Evolutionary conservation across 2,888 invertebrate genomes (phyloP).

Genomic region (Hirtodrosophila trivittata): DNA sequence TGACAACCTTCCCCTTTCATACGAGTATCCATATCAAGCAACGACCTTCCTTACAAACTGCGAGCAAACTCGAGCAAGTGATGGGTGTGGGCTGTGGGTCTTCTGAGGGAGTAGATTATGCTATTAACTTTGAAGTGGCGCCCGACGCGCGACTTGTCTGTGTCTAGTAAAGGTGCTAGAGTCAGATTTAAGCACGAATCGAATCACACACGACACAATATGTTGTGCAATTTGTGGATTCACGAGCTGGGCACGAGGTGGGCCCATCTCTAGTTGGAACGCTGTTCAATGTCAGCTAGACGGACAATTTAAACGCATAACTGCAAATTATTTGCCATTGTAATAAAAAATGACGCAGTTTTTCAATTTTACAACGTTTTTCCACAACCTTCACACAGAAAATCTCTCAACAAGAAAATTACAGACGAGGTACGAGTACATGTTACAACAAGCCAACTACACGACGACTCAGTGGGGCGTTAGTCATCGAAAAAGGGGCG

Average conservation of each 20-base stretch:
- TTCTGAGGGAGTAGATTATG: too few species aligned
- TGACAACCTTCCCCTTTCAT: constrained; percentile 1
- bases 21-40: constrained; percentile 35
- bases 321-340: constrained; percentile 78
- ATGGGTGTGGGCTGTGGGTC: constrained; percentile 34
- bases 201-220: neutral
- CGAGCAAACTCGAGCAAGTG: constrained; percentile 26
- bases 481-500: constrained; percentile 31
- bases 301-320: constrained; percentile 60
- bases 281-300: constrained; percentile 60
- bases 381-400: constrained; percentile 81
- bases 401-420: constrained; percentile 83
- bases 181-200: too few species aligned
- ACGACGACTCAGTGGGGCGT: constrained; percentile 28
- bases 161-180: too few species aligned
- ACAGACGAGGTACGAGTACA: constrained; percentile 36
- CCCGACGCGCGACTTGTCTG: constrained; percentile 1
- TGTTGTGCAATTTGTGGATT: neutral
- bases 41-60: constrained; percentile 12
- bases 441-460: neutral
- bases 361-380: constrained; percentile 32
- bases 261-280: constrained; percentile 14
- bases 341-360: constrained; percentile 60
- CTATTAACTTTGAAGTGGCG: constrained; percentile 4
- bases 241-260: constrained; percentile 11